Evolutionary conservation across 1,140 invertebrate genomes (phyloP).

Genomic region (Plodia interpunctella): DNA sequence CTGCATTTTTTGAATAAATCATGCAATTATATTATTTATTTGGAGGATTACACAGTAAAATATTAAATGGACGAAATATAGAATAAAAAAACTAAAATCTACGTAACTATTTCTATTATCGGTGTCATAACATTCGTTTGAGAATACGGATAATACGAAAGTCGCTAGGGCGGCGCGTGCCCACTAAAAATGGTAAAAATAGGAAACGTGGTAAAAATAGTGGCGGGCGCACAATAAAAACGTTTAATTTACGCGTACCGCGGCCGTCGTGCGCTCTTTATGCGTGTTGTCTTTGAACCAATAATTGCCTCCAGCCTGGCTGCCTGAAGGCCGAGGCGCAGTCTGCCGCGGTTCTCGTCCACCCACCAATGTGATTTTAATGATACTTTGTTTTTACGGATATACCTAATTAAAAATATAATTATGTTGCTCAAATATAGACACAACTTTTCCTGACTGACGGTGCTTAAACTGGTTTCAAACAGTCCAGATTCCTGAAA

Average conservation of each 20-base stretch:
- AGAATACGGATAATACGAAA: conserved; percentile 52
- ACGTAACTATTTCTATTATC: too few species aligned
- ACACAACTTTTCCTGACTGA: conserved; percentile 2
- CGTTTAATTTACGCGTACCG: conserved; percentile 68
- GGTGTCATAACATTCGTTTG: conserved; percentile 6
- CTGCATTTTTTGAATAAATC: too few species aligned
- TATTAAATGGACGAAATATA: conserved; percentile 11
- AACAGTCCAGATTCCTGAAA: not conserved
- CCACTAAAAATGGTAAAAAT: conserved; percentile 66
- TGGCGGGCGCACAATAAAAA: conserved; percentile 60
- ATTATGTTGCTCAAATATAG: not conserved
- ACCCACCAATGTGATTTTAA: conserved; percentile 11
- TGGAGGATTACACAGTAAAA: too few species aligned
- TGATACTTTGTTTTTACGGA: not conserved
- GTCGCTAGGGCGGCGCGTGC: conserved; percentile 44
- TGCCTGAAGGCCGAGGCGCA: conserved; percentile 29
- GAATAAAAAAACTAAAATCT: not conserved
- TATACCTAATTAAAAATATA: not conserved
- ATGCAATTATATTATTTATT: too few species aligned
- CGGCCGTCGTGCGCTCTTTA: conserved; percentile 66
- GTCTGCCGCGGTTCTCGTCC: conserved; percentile 11
- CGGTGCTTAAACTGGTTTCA: not conserved
- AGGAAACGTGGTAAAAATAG: conserved; percentile 70
- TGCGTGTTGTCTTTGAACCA: conserved; percentile 71
- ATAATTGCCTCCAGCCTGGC: conserved; percentile 43